Conservation (phyloP, 30 jellyfish, hydroid and myxozoan genomes). For the Catostylus mosaicus region DNA sequence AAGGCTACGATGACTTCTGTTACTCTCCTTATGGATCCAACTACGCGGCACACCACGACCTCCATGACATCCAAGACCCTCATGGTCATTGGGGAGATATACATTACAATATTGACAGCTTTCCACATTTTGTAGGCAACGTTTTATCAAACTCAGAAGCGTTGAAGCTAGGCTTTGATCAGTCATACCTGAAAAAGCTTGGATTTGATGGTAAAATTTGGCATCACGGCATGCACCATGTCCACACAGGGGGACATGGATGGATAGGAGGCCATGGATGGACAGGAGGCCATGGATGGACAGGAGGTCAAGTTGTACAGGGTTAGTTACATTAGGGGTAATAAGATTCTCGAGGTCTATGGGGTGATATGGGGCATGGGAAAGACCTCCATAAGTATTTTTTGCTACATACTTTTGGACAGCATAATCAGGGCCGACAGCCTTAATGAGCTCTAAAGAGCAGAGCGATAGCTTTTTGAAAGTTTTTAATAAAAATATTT, state of each 20-base stretch:
- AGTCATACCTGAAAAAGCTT: constrained; percentile 35
- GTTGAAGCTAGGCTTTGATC: constrained; percentile 19
- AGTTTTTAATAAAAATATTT: no score
- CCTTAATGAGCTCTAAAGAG: no score
- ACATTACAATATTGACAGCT: not conserved
- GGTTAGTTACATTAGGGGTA: no score
- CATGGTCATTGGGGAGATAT: constrained; percentile 5
- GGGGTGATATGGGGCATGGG: no score
- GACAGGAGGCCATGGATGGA: not conserved
- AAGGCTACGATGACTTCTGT: not conserved
- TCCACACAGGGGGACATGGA: constrained; percentile 11
- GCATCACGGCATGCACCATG: constrained; percentile 26
- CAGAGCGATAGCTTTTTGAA: no score
- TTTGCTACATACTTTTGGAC: no score
- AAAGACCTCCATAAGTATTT: no score
- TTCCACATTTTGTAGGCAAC: constrained; percentile 35
- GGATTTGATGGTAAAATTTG: constrained; percentile 32
- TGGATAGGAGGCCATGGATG: constrained; percentile 2
- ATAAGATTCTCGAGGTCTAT: no score
- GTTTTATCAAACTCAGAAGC: constrained; percentile 28
- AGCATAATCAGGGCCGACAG: no score
- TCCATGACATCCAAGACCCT: not conserved
- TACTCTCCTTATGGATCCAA: not conserved
- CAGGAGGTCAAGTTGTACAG: no score
- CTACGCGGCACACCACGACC: not conserved